A percentile compares a stretch with the other conserved stretches of the same genome.
Conservation (phyloP, 2,113 vertebrate genomes). For the Tursiops truncatus region DNA sequence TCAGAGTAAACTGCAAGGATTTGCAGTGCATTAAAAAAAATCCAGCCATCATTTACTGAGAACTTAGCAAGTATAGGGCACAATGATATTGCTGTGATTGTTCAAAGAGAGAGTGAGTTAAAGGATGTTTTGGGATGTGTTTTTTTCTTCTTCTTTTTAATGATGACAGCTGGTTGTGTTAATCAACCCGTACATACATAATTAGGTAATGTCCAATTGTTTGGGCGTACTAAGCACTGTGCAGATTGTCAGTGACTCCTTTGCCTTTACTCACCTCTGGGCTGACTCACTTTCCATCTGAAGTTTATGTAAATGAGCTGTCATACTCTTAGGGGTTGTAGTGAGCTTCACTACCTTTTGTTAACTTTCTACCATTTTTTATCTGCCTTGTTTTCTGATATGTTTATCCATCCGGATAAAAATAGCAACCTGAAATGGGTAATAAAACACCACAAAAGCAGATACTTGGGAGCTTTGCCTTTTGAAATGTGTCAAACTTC, state of each 20-base stretch:
- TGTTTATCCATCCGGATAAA: background rate
- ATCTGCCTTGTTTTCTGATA: background rate
- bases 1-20: background rate
- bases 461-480: background rate
- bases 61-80: background rate
- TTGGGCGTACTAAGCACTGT: background rate
- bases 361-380: background rate
- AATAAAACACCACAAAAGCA: background rate
- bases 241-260: background rate
- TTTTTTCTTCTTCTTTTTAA: background rate
- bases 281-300: background rate
- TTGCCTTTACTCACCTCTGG: background rate
- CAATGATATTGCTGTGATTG: background rate
- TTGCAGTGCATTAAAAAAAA: background rate
- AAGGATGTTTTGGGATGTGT: background rate
- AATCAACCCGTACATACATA: background rate
- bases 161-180: background rate
- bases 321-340: background rate
- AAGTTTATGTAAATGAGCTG: background rate
- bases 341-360: background rate
- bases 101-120: background rate
- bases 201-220: background rate
- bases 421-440: conserved; percentile 22
- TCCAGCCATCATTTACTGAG: background rate
- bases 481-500: conserved; percentile 7